A percentile compares a stretch with the other conserved stretches of the same genome.
These are phyloP conservation scores for Nettapus auritus DNA, from an alignment of 2,113 vertebrate genomes.

Conservation along the genomic window DNA sequence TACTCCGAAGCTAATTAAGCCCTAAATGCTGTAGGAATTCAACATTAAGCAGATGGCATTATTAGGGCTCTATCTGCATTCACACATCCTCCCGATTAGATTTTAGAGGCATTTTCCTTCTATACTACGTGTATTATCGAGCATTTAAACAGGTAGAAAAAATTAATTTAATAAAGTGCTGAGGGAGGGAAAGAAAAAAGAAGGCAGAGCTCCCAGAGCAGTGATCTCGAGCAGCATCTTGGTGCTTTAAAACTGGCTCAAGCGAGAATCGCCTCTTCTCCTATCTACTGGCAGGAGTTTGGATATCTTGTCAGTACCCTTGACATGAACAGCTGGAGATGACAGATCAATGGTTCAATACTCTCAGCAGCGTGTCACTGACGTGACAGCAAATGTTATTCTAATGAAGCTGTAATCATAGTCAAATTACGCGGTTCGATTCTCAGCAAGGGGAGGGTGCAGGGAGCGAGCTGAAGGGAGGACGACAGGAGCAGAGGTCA, in stretches of 20 bases:
- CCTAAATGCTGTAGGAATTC: slow-evolving; percentile 76
- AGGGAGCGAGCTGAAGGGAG: slow-evolving; percentile 48
- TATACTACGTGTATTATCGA: slow-evolving; percentile 42
- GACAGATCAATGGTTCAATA: slow-evolving; percentile 87
- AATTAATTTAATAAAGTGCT: slow-evolving; percentile 50
- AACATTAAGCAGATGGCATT: slow-evolving; percentile 66
- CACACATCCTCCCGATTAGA: slow-evolving; percentile 25
- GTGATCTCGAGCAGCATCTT: not conserved
- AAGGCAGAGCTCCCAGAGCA: slow-evolving; percentile 5
- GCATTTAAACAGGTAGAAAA: slow-evolving; percentile 62
- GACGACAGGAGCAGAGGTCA: slow-evolving; percentile 66
- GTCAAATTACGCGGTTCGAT: slow-evolving; percentile 80
- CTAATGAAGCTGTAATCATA: slow-evolving; percentile 85
- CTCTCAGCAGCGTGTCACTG: slow-evolving; percentile 80
- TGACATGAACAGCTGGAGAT: slow-evolving; percentile 83
- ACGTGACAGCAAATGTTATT: slow-evolving; percentile 83
- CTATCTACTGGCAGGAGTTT: slow-evolving; percentile 49
- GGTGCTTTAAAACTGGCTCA: slow-evolving; percentile 35
- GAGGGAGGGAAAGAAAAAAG: not conserved
- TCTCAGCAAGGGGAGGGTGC: slow-evolving; percentile 67
- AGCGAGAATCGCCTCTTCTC: slow-evolving; percentile 18
- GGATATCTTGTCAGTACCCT: slow-evolving; percentile 80
- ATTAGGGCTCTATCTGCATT: slow-evolving; percentile 47
- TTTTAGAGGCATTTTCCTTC: slow-evolving; percentile 50
- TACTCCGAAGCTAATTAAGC: slow-evolving; percentile 77